Conservation (phyloP, 2,113 vertebrate genomes). For the Rissa tridactyla region DNA sequence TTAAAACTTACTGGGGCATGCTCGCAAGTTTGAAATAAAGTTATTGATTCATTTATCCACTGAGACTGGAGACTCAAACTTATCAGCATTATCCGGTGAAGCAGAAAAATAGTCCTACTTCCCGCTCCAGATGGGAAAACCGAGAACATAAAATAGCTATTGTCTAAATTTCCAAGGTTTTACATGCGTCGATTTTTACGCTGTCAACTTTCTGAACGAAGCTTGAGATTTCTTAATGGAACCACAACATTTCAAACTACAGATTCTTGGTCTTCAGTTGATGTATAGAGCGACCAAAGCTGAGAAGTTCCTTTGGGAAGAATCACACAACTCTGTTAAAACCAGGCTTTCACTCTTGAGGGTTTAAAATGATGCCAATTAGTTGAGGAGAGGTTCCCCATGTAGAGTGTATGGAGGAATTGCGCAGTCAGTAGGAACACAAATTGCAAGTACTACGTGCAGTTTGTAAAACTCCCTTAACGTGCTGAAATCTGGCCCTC, state of each 20-base stretch:
- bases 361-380: neutral
- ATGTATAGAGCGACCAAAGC: neutral
- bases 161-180: neutral
- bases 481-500: neutral
- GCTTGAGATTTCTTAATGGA: neutral
- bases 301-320: neutral
- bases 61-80: neutral
- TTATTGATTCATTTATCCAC: neutral
- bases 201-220: neutral
- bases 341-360: neutral
- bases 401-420: neutral
- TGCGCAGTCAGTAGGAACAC: neutral
- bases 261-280: neutral
- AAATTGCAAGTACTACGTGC: neutral
- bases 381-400: neutral
- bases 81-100: neutral
- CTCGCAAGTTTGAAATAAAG: neutral
- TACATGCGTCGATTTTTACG: accelerated
- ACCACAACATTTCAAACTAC: neutral
- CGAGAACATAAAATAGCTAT: neutral
- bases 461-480: neutral
- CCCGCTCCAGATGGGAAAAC: neutral
- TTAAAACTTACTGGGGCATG: neutral
- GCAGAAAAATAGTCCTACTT: neutral
- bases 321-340: neutral